Base-by-base conservation (phyloP, 2,113 vertebrate genomes). In the Paramisgurnus dabryanus region DNA sequence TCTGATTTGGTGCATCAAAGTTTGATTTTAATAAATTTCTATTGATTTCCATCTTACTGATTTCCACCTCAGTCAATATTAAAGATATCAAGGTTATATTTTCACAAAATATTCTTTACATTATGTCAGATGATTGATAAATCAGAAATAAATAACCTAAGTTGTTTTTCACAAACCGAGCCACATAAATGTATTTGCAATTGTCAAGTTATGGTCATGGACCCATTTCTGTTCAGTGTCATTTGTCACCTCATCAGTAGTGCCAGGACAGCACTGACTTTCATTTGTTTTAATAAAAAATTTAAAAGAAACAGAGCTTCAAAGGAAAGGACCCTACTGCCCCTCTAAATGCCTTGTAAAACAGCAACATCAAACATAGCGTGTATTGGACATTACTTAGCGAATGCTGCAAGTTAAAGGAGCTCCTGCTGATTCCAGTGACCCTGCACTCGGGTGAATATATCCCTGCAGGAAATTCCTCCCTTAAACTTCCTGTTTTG, bases 391-490 rank as follows among this genome's bases (percentile, higher is more conserved):
- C 67, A 86, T 88, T 91, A 85, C 87, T 90, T 90, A 91, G 78
- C 11, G 3, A 73, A 55, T 5, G 15, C 43, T 27, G 4, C 17
- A 58, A 57, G 47, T 40, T n/a, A 6, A 70, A 81, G 79, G 40
- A 41, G n/a, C 84, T 80, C 84, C 67, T 60, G 68, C 75, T 80
- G 82, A 77, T 87, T 83, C 70, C 86, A 83, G 45, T 0, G 43
- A 83, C 78, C 85, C 80, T 87, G 57, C 67, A 60, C 70, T 77
- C 72, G 55, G 80, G 75, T 60, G 82, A 84, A 85, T 84, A 65
- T 66, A 85, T 81, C 77, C 76, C 88, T 80, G 79, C 86, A 90
- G 91, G 90, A 91, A 92, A 89, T 84, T 83, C 78, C 86, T 91
- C 74, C 1, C 17, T 63, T 79, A 58, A 72, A 86, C 86, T 89